phyloP scores from a whole-genome alignment of 2,797 vertebrate species.

The Chelmon rostratus region DNA sequence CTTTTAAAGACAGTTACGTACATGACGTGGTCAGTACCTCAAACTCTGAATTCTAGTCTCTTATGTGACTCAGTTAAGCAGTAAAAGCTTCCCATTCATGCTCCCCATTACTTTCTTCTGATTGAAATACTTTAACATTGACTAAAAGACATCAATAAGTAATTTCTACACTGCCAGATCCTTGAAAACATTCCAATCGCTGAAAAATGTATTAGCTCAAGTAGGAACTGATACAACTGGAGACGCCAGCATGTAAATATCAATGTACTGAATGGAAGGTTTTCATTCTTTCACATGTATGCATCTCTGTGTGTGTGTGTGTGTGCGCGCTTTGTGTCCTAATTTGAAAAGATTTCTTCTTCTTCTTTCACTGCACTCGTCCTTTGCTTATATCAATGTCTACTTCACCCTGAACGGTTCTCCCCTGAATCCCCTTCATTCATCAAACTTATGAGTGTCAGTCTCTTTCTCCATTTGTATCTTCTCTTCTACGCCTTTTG shows the following conservation, averaged over 20 bases:
- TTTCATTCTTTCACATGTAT: conserved; percentile 9
- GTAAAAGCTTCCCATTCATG: not conserved
- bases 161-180: not conserved
- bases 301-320: conserved; percentile 11
- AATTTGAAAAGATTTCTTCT: conserved; percentile 44
- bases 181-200: not conserved
- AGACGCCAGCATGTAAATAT: not conserved
- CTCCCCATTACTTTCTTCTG: not conserved
- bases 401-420: conserved; percentile 46
- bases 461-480: conserved; percentile 12
- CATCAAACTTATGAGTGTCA: conserved; percentile 63
- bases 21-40: not conserved
- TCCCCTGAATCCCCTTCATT: conserved; percentile 56
- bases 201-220: not conserved
- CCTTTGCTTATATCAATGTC: conserved; percentile 66
- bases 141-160: not conserved
- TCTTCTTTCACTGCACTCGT: conserved; percentile 53
- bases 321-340: conserved; percentile 26
- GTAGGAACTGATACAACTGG: not conserved
- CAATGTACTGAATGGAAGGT: not conserved
- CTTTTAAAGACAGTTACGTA: not conserved
- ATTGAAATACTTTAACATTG: conserved; percentile 4
- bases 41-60: not conserved
- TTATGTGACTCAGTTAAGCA: not conserved
- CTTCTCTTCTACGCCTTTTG: conserved; percentile 3